Evolutionary conservation across 1,140 invertebrate genomes (phyloP).

Genomic region (Drosophila kikkawai): DNA sequence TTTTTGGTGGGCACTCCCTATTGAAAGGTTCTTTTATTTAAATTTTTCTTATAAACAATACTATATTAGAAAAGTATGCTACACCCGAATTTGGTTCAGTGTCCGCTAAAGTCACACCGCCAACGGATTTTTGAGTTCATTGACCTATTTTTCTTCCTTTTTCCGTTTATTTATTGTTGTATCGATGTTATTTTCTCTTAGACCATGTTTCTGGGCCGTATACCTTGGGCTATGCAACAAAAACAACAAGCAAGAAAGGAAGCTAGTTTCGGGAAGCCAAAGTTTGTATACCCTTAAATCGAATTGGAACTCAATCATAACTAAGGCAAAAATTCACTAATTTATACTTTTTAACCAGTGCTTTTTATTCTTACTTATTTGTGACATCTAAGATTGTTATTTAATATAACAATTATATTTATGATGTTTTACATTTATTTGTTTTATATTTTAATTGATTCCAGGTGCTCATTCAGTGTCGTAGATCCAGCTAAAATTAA

Average conservation of each 20-base stretch:
- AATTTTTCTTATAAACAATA: neutral
- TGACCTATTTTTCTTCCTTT: constrained; percentile 23
- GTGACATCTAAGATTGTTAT: too few species aligned
- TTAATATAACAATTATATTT: too few species aligned
- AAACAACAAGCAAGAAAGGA: constrained; percentile 17
- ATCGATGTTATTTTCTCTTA: constrained; percentile 28
- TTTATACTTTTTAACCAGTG: neutral
- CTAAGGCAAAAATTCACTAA: neutral
- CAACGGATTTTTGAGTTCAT: constrained; percentile 34
- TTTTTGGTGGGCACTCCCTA: too few species aligned
- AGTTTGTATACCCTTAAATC: neutral
- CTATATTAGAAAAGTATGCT: neutral
- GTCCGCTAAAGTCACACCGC: neutral
- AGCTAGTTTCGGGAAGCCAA: neutral
- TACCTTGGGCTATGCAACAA: constrained; percentile 21
- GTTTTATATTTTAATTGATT: neutral
- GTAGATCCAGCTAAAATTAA: too few species aligned
- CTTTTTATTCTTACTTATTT: too few species aligned
- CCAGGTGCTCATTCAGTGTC: neutral
- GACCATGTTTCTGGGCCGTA: constrained; percentile 35
- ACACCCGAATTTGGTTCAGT: neutral
- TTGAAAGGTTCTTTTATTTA: neutral
- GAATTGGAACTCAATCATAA: neutral
- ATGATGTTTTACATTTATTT: too few species aligned
- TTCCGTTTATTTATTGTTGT: constrained; percentile 58